These are phyloP conservation scores for Drosophila sp. DNA, from an alignment of 1,140 invertebrate genomes.

Conservation along the genomic window DNA sequence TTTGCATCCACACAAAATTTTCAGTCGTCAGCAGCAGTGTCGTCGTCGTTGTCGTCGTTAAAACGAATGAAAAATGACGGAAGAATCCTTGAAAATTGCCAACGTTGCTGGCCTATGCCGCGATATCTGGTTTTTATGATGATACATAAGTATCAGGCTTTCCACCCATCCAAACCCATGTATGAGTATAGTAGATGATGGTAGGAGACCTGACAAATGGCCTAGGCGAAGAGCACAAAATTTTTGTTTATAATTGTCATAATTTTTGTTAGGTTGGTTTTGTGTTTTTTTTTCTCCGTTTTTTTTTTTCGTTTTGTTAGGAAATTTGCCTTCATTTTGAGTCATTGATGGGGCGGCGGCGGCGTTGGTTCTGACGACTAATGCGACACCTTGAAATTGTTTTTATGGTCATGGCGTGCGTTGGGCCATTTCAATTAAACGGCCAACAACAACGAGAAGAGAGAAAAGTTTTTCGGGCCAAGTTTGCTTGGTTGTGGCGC, in stretches of 20 bases:
- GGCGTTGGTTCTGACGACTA: conserved; percentile 68
- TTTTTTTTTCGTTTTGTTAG: not conserved
- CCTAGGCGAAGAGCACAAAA: conserved; percentile 60
- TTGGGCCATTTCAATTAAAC: conserved; percentile 77
- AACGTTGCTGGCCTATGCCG: conserved; percentile 9
- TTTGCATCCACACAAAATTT: conserved; percentile 28
- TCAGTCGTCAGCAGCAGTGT: conserved; percentile 43
- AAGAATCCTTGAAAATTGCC: conserved; percentile 41
- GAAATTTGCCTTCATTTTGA: conserved; percentile 13
- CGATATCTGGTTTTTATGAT: conserved; percentile 71
- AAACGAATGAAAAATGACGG: conserved; percentile 52
- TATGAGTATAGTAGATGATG: not conserved
- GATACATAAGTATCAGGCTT: conserved; percentile 23
- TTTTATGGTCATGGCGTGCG: conserved; percentile 72
- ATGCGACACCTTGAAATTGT: conserved; percentile 77
- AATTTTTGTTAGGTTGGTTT: conserved; percentile 19
- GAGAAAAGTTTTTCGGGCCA: conserved; percentile 7
- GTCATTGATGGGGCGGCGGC: conserved; percentile 31
- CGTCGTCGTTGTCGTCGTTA: not conserved
- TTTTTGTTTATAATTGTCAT: conserved; percentile 76
- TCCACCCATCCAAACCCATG: conserved; percentile 11
- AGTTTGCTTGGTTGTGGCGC: conserved; percentile 7
- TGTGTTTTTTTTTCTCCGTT: not conserved
- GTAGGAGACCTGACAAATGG: conserved; percentile 56
- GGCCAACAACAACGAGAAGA: not conserved